Evolutionary conservation across 1,140 invertebrate species (phyloP).

Genomic region (Diorhabda sublineata): DNA sequence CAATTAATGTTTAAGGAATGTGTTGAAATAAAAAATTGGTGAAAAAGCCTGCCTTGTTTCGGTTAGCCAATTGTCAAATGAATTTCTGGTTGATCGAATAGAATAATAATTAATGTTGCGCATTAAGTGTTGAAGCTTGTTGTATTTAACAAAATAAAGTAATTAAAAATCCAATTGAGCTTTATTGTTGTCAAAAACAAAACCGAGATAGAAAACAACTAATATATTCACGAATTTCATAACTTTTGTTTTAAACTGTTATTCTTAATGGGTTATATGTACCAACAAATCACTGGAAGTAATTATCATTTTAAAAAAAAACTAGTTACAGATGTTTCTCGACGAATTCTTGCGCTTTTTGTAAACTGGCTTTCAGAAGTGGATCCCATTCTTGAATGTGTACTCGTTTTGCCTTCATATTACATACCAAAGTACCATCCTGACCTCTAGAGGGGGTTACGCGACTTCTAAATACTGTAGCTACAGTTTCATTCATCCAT

Average conservation of each 20-base stretch:
- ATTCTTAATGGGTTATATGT: not conserved
- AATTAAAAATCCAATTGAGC: not conserved
- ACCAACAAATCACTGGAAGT: not conserved
- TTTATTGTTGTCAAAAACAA: too few relatives aligned
- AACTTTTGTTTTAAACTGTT: too few relatives aligned
- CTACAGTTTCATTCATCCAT: conserved; percentile 57
- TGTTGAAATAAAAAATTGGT: conserved; percentile 1
- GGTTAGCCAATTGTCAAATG: conserved; percentile 14
- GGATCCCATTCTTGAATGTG: conserved; percentile 48
- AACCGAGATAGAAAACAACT: too few relatives aligned
- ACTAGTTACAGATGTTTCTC: conserved; percentile 40
- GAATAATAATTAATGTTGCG: conserved; percentile 16
- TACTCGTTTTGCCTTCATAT: conserved; percentile 56
- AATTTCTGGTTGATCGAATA: conserved; percentile 10
- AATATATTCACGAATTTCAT: too few relatives aligned
- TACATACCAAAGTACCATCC: conserved; percentile 51
- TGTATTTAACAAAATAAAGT: conserved; percentile 31
- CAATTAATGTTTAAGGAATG: not conserved
- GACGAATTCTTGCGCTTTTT: conserved; percentile 52
- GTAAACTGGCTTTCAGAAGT: conserved; percentile 50
- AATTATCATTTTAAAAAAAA: conserved; percentile 3
- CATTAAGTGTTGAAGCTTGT: conserved; percentile 34
- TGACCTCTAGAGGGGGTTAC: conserved; percentile 51
- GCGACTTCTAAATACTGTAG: conserved; percentile 49
- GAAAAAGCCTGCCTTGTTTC: conserved; percentile 9